Base-by-base conservation (phyloP, 2,888 invertebrate species). In the Malthinus flaveolus region DNA sequence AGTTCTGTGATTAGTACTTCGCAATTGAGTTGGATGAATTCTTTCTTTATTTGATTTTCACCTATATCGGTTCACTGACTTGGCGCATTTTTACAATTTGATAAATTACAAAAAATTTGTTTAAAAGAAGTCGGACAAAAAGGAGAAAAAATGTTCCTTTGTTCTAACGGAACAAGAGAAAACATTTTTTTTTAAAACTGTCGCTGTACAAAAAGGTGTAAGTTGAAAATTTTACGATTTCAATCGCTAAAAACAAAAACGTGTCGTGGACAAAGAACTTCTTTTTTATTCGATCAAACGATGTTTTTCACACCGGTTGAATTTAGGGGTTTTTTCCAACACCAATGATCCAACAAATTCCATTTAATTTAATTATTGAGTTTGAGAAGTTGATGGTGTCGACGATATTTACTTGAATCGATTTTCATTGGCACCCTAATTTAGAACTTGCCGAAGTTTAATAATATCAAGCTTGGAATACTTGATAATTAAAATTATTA, bases 1-100 rank as follows among this genome's bases (percentile, higher is more conserved):
- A 47, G 55, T 59, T 59, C 49, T 32, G 53, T 61, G 61, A 61
- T 61, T 61, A 56, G 59, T 59, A 55, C 42, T 50, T 51, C 36
- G 37, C 46, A 50, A 55, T 47, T 54, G 49, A 42, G 46, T 45
- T 59, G 11, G 54, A 49, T 13, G 46, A 47, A 45, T 53, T 49
- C 48, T 44, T 46, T 54, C 45, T 10, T 49, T 49, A 60, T 60
- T 60, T 56, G 56, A 60, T 60, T 60, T 60, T 52, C 37, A 44
- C 34, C 45, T 44, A 23, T 23, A 48, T 52, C 46, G 56, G 49
- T 60, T 60, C 46, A 33, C 39, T 56, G 56, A 52, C 37, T 60
- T 56, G 37, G 37, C 47, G 35, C 52, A 34, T 44, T 56, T 56
- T 49, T 49, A 39, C 34, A 51, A 47, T 48, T 54, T 49, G 32